Conservation (phyloP, 2,888 invertebrate genomes). For the Pristionchus arcanus region DNA sequence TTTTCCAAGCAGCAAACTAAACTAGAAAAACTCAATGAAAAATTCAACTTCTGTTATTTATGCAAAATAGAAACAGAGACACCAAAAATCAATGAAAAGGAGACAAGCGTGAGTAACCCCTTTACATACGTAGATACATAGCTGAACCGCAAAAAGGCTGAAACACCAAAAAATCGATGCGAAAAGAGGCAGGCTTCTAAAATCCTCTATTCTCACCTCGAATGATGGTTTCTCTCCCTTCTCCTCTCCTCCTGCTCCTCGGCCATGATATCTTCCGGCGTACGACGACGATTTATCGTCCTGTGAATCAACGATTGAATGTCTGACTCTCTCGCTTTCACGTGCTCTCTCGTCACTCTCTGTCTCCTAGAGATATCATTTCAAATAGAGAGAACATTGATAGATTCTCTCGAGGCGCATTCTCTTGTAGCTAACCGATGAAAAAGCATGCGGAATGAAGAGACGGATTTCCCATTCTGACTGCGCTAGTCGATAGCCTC, state of each 20-base stretch:
- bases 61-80: too few relatives aligned
- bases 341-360: neutral
- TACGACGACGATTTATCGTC: slow-evolving; percentile 66
- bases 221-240: slow-evolving; percentile 30
- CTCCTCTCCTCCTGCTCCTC: slow-evolving; percentile 27
- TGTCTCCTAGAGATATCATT: neutral
- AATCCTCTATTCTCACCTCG: neutral
- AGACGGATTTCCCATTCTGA: too few relatives aligned
- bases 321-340: slow-evolving; percentile 24
- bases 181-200: neutral
- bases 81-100: too few relatives aligned
- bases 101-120: too few relatives aligned
- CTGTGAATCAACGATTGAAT: slow-evolving; percentile 57
- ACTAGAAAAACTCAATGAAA: too few relatives aligned
- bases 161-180: neutral
- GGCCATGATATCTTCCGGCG: slow-evolving; percentile 34
- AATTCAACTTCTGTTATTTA: too few relatives aligned
- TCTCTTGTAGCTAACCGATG: too few relatives aligned
- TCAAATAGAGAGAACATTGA: too few relatives aligned
- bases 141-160: neutral
- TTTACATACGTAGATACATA: too few relatives aligned
- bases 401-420: neutral
- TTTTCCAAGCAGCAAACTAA: too few relatives aligned
- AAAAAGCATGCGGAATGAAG: too few relatives aligned
- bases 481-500: too few relatives aligned